Conservation (phyloP, 2,888 invertebrate species). For the Microctonus brassicae region DNA sequence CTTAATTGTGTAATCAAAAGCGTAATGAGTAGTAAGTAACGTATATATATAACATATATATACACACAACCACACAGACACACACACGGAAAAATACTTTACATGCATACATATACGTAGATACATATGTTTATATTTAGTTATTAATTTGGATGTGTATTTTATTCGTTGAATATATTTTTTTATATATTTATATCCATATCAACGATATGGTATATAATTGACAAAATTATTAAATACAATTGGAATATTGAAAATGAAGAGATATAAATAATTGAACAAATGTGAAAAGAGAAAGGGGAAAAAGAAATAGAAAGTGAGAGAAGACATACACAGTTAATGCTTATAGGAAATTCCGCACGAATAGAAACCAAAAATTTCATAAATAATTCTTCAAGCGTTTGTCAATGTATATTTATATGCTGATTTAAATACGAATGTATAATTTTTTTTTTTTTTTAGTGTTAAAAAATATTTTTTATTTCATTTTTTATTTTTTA, state of each 20-base stretch:
- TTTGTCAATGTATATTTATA: conserved; percentile 35
- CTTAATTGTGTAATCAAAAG: conserved; percentile 25
- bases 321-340: conserved; percentile 29
- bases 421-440: background rate
- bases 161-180: too few relatives aligned
- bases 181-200: too few relatives aligned
- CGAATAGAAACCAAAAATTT: conserved; percentile 58
- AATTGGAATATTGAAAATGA: background rate
- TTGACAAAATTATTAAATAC: background rate
- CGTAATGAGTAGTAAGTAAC: conserved; percentile 26
- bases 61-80: background rate
- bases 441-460: conserved; percentile 21
- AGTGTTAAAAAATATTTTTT: too few relatives aligned
- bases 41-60: too few relatives aligned
- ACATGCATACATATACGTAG: background rate
- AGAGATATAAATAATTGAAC: background rate
- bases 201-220: too few relatives aligned
- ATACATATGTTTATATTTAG: background rate
- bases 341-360: conserved; percentile 47
- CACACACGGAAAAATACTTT: background rate
- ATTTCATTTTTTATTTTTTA: too few relatives aligned
- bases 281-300: conserved; percentile 33
- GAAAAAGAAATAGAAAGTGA: conserved; percentile 48
- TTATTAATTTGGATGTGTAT: background rate
- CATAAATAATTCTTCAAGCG: conserved; percentile 53